These are phyloP conservation scores for Sitta carolinensis DNA, from an alignment of 2,797 vertebrate genomes.

Conservation along the genomic window DNA sequence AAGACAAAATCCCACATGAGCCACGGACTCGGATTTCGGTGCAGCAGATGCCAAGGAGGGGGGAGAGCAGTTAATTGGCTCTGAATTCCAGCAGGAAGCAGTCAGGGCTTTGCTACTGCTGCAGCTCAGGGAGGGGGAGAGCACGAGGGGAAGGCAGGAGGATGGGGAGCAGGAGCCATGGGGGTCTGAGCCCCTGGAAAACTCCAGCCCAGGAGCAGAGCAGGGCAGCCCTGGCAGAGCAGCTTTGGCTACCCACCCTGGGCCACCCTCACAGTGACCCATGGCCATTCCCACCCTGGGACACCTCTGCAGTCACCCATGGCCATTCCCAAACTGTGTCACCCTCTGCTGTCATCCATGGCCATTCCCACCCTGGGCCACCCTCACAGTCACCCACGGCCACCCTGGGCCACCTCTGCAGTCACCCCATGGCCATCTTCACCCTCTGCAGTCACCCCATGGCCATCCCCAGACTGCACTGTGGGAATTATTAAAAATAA, in stretches of 20 bases:
- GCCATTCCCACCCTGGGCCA: not conserved
- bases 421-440: not conserved
- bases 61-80: not conserved
- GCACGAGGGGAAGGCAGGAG: not conserved
- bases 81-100: not conserved
- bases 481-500: too few relatives aligned
- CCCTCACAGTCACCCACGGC: not conserved
- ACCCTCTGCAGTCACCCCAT: not conserved
- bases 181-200: not conserved
- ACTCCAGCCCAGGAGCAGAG: not conserved
- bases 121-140: not conserved
- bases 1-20: not conserved
- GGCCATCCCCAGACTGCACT: not conserved
- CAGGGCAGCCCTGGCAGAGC: not conserved
- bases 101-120: not conserved
- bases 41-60: not conserved
- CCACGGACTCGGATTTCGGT: accelerated
- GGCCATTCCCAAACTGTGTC: not conserved
- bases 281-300: not conserved
- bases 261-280: not conserved
- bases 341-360: too few relatives aligned
- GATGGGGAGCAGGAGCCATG: accelerated
- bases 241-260: not conserved
- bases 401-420: too few relatives aligned
- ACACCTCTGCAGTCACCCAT: not conserved